Evolutionary conservation across 2,113 vertebrate species (phyloP).

Genomic region (Elephas maximus): DNA sequence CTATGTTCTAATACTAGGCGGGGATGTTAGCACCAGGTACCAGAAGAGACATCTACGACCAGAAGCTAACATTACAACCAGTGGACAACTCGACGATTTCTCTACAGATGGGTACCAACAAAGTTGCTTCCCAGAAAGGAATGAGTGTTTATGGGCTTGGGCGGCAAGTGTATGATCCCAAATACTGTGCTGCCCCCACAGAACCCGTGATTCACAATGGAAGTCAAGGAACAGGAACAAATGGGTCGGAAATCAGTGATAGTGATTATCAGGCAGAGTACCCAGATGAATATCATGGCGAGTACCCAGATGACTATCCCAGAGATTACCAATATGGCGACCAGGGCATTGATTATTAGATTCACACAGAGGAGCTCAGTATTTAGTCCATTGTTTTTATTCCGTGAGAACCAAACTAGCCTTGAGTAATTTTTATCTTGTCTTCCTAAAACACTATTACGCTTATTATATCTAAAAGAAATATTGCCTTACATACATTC

Average conservation of each 20-base stretch:
- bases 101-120: slow-evolving; percentile 99
- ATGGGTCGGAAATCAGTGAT: slow-evolving; percentile 98
- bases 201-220: slow-evolving; percentile 96
- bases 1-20: slow-evolving; percentile 88
- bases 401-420: slow-evolving; percentile 93
- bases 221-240: slow-evolving; percentile 97
- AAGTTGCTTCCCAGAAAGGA: slow-evolving; percentile 97
- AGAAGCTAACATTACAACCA: slow-evolving; percentile 95
- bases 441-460: slow-evolving; percentile 90
- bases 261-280: slow-evolving; percentile 98
- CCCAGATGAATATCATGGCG: slow-evolving; percentile 94
- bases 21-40: slow-evolving; percentile 98
- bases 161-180: slow-evolving; percentile 97
- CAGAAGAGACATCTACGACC: slow-evolving; percentile 97
- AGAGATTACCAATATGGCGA: slow-evolving; percentile 95
- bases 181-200: slow-evolving; percentile 96
- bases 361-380: slow-evolving; percentile 85
- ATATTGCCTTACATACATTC: slow-evolving; percentile 91
- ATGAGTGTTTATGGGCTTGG: slow-evolving; percentile 99
- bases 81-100: slow-evolving; percentile 98
- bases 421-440: slow-evolving; percentile 92
- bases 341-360: slow-evolving; percentile 97
- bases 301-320: slow-evolving; percentile 93
- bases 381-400: slow-evolving; percentile 92
- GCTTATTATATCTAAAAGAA: slow-evolving; percentile 90